Percentiles rank a stretch among this genome's conserved stretches.
Evolutionary conservation across 2,113 vertebrate species (phyloP).

Genomic region (Pavo muticus): DNA sequence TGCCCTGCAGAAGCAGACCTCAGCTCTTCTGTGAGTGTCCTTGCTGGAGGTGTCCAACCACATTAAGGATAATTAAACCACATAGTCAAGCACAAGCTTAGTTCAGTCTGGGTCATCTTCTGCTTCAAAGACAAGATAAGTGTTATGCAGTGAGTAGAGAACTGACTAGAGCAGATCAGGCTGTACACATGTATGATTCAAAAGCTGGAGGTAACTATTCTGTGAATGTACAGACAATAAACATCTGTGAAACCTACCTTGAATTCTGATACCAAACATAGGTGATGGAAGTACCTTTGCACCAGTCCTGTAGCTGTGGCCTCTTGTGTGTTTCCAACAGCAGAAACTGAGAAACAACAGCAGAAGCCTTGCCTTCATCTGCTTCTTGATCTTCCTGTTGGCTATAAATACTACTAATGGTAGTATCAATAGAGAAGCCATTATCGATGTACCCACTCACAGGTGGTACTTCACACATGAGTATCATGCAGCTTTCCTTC

Average conservation of each 20-base stretch:
- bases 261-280: neutral
- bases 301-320: neutral
- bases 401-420: neutral
- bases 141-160: neutral
- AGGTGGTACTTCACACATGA: neutral
- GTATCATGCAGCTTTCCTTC: neutral
- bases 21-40: neutral
- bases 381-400: neutral
- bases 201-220: neutral
- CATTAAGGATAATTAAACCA: neutral
- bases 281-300: neutral
- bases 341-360: neutral
- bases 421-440: neutral
- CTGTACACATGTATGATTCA: rapidly evolving
- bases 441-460: neutral
- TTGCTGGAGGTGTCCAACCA: neutral
- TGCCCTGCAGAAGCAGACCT: neutral
- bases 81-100: neutral
- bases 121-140: neutral
- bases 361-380: neutral
- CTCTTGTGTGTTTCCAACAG: neutral
- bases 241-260: neutral
- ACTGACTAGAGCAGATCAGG: neutral
- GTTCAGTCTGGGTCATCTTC: neutral
- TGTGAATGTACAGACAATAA: rapidly evolving